Conservation (phyloP, 2,797 vertebrate genomes). For the Diglossa cyanea region DNA sequence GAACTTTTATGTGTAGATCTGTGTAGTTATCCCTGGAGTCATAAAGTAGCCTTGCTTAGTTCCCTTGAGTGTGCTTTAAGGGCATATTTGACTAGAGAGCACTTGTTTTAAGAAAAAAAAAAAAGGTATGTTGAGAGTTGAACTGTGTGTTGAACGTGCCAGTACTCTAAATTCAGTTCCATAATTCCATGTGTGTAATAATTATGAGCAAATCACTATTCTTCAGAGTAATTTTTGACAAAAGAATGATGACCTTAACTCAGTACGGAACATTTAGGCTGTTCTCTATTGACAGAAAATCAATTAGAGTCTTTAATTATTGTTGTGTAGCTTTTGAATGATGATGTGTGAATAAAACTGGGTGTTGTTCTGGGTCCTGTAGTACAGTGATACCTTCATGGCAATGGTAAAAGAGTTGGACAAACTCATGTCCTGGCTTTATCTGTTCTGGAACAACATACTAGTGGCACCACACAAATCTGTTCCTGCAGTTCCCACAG, state of each 20-base stretch:
- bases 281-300: constrained; percentile 61
- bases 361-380: not conserved
- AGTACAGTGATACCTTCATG: not conserved
- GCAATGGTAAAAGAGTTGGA: not conserved
- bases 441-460: not conserved
- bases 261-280: constrained; percentile 44
- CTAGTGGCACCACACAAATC: not conserved
- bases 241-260: constrained; percentile 46
- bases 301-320: constrained; percentile 62
- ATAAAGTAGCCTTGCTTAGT: not conserved
- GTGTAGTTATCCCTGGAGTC: not conserved
- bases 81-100: not conserved
- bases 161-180: constrained; percentile 27
- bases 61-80: not conserved
- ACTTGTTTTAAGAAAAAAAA: not conserved
- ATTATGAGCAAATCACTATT: constrained; percentile 49
- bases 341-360: not conserved
- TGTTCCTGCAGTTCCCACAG: not conserved
- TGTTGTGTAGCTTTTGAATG: constrained; percentile 57
- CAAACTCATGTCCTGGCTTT: not conserved
- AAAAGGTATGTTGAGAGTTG: not conserved
- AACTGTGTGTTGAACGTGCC: not conserved
- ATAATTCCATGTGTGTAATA: constrained; percentile 17
- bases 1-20: not conserved
- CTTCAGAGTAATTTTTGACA: constrained; percentile 57